phyloP scores from a whole-genome alignment of 92 coral and sea anemone species.

The Porites lobata region DNA sequence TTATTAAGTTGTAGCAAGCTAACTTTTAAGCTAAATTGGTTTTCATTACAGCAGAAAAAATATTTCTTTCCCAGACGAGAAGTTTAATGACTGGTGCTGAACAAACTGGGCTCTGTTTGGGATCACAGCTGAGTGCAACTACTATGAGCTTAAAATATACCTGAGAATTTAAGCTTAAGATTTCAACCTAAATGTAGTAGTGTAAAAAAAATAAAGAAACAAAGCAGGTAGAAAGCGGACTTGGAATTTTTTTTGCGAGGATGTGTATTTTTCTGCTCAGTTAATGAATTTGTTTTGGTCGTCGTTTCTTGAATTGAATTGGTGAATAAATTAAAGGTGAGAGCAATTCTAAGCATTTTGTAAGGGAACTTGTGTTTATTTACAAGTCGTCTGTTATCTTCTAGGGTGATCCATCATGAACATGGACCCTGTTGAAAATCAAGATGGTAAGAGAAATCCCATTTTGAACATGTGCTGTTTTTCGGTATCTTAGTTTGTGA shows the following conservation, averaged over 20 bases:
- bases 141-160: too few species aligned
- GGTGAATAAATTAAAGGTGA: not conserved
- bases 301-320: not conserved
- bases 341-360: not conserved
- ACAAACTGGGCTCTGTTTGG: not conserved
- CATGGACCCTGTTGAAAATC: slow-evolving; percentile 38
- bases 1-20: not conserved
- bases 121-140: slow-evolving; percentile 27
- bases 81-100: not conserved
- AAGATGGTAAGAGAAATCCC: slow-evolving; percentile 21
- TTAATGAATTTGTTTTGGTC: not conserved
- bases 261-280: slow-evolving; percentile 35
- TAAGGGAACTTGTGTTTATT: not conserved
- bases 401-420: slow-evolving; percentile 29
- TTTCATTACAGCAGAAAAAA: slow-evolving; percentile 2
- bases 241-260: slow-evolving; percentile 30
- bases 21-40: slow-evolving; percentile 7
- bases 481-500: not conserved
- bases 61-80: not conserved
- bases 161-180: not conserved
- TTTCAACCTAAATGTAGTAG: slow-evolving; percentile 16
- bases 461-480: not conserved
- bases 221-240: slow-evolving; percentile 34
- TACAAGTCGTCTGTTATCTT: slow-evolving; percentile 11
- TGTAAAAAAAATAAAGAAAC: too few species aligned